Conservation (phyloP, 2,113 vertebrate species). For the Henicopernis longicauda region DNA sequence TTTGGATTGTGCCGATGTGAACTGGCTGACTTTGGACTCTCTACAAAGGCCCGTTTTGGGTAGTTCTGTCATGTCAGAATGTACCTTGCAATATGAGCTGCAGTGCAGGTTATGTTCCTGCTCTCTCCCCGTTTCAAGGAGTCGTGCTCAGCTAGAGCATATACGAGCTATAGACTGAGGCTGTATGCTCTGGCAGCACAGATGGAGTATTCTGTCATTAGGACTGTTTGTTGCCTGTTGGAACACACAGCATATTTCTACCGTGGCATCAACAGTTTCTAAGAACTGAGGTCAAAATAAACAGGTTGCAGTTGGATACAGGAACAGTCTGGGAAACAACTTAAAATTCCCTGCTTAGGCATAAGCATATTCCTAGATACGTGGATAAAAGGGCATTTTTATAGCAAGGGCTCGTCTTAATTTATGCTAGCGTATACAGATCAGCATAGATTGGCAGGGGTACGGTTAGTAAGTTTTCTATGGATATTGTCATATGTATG, state of each 20-base stretch:
- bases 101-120: neutral
- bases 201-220: constrained; percentile 71
- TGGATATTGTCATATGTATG: neutral
- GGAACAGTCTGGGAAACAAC: constrained; percentile 18
- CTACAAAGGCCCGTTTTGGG: neutral
- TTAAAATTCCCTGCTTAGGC: neutral
- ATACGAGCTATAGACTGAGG: constrained; percentile 49
- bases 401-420: neutral
- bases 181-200: constrained; percentile 63
- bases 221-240: constrained; percentile 65
- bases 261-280: constrained; percentile 65
- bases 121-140: accelerated
- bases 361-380: neutral
- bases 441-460: neutral
- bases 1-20: neutral
- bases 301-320: constrained; percentile 48
- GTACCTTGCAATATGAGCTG: neutral
- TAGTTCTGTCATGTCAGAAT: neutral
- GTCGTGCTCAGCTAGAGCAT: neutral
- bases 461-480: neutral
- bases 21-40: neutral
- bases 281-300: constrained; percentile 73
- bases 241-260: constrained; percentile 68
- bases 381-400: neutral
- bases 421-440: neutral